Evolutionary conservation across 2,113 vertebrate species (phyloP), one percentile per base, ranked within the genome.

Genomic region (Micronycteris hirsuta): DNA sequence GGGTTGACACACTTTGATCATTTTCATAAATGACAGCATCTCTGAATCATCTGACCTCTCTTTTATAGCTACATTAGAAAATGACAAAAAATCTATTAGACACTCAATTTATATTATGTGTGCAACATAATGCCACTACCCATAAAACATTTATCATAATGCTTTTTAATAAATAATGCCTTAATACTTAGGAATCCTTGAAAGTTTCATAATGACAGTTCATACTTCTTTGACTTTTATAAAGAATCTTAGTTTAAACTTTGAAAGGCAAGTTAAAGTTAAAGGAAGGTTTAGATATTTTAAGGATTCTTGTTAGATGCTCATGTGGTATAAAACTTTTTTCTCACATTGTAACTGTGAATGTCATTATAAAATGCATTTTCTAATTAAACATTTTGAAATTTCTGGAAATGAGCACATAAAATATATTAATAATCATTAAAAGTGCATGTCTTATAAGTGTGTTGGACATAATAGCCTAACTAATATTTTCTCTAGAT

Each of bases 121-220:
- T 84, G 74, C 33, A 80, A 43, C 8, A 83, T 81, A n/a, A 56
- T 93, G 22, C n/a, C 52, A 74, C 15, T 19, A 68, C 15, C 43
- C 38, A 76, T 89, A 61, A 95, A 91, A 87, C 56, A 93, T 84
- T 76, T 36, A 87, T 84, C 68, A 93, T 8, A 74, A 28, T 68
- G 4, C 33, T 78, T 93, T 76, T 74, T 86, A 95, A 93, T 84
- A 80, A 97, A 91, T 93, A 38, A 84, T 93, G n/a, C 24, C 38
- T 83, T 56, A 61, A 80, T 78, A 93, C 65, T 87, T 91, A 91
- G 47, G 15, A 93, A 82, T 65, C 6, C 2, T 61, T 84, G 71
- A 54, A 93, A 94, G 11, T 92, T 94, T 90, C 96, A 85, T 52
- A 93, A 38, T 81, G 77, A 49, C 33, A 89, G 65, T 86, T 95